phyloP scores from a whole-genome alignment of 1,140 invertebrate species.

The Bombus confusus region DNA sequence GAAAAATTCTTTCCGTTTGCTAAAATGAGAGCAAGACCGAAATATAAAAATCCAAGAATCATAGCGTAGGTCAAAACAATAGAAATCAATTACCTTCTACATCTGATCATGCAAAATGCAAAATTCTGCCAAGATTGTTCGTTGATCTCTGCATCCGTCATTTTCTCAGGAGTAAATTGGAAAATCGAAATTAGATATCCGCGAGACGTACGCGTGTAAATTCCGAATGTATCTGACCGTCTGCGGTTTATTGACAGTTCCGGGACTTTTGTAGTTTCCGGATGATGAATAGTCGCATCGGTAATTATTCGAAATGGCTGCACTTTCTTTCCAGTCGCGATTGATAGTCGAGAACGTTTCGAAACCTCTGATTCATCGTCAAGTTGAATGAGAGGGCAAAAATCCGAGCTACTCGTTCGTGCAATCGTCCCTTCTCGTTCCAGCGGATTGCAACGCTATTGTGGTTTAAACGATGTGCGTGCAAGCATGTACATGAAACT shows the following conservation, averaged over 20 bases:
- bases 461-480: neutral
- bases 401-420: conserved; percentile 17
- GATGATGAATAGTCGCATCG: conserved; percentile 60
- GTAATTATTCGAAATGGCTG: conserved; percentile 69
- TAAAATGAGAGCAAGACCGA: too few relatives aligned
- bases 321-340: conserved; percentile 59
- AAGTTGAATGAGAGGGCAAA: conserved; percentile 63
- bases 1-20: too few relatives aligned
- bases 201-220: neutral
- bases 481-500: neutral
- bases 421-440: neutral
- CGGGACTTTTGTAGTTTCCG: conserved; percentile 69
- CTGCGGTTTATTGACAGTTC: conserved; percentile 66
- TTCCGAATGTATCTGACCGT: neutral
- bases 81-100: too few relatives aligned
- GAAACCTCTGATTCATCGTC: conserved; percentile 47
- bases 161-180: neutral
- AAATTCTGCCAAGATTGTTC: neutral
- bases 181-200: conserved; percentile 1
- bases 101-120: too few relatives aligned
- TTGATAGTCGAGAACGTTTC: conserved; percentile 62
- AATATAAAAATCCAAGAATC: too few relatives aligned
- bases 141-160: too few relatives aligned
- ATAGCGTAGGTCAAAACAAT: too few relatives aligned
- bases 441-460: neutral